Evolutionary conservation across 2,113 vertebrate genomes (phyloP), one percentile per base, ranked within the genome.

Genomic region (Himantopus leucocephalus): DNA sequence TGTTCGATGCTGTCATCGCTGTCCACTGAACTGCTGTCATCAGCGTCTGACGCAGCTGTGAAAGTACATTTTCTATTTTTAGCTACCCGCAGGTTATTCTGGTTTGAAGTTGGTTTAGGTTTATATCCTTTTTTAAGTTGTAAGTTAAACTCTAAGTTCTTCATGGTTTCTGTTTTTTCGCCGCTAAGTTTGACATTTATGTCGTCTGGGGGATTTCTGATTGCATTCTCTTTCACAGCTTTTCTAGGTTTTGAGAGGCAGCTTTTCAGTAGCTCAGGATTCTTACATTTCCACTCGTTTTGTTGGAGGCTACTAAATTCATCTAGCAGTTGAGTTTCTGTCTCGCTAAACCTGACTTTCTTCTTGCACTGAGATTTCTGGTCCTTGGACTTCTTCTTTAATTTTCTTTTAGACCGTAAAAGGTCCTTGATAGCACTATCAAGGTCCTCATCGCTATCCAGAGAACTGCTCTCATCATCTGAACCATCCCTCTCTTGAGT

Each of bases 391-490:
- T 98, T 98, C 96, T 98, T 99, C 97, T 98, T 99, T 30, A 98
- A 96, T 87, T 98, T 99, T 70, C 98, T 99, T 96, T 99, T 99
- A 20, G 99, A 99, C 48, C 98, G 97, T 13, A 99, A 92, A 74
- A 99, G 94, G 94, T 99, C 99, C 98, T 99, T 99, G 85, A 99
- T 99, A 32, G 99, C 99, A 0, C 98, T 98, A 32, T 99, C 99
- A 4, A 99, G 98, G 92, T 99, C 99, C 94, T 99, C 99, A 22
- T 99, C 99, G 1, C 99, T 99, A 97, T 99, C 99, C 73, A 99
- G 97, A 0, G 99, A 99, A 80, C 99, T 99, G 98, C 99, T 99
- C 95, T 99, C 99, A 81, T 99, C 99, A 37, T 96, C 98, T 0
- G 98, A 98, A 73, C 98, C 95, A 7, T 85, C 93, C 29, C 85